Evolutionary conservation across 92 coral and sea anemone species (phyloP).

Genomic region (Siderastrea radians): DNA sequence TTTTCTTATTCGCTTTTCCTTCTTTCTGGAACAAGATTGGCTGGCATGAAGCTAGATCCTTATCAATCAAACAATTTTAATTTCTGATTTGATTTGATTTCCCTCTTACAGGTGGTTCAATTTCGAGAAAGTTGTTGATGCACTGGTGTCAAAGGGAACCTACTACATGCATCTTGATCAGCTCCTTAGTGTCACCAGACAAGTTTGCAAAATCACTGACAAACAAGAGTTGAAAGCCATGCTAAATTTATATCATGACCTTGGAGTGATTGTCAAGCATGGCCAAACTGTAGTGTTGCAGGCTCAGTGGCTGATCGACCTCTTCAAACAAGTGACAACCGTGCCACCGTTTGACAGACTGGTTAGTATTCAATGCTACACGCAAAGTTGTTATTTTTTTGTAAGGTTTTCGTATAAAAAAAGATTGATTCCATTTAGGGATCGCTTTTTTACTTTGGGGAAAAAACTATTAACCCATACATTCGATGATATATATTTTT

Average conservation of each 20-base stretch:
- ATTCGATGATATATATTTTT: too few species aligned
- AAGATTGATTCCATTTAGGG: too few species aligned
- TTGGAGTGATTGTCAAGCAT: conserved; percentile 78
- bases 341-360: conserved; percentile 73
- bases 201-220: conserved; percentile 76
- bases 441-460: too few species aligned
- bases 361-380: conserved; percentile 46
- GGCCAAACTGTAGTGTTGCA: conserved; percentile 77
- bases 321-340: conserved; percentile 72
- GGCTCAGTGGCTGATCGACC: conserved; percentile 81
- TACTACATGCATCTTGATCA: conserved; percentile 62
- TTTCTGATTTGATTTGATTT: neutral
- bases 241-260: conserved; percentile 83
- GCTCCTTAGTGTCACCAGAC: conserved; percentile 57
- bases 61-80: too few species aligned
- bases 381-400: too few species aligned
- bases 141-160: conserved; percentile 67
- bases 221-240: conserved; percentile 52
- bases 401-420: too few species aligned
- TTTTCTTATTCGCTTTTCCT: too few species aligned
- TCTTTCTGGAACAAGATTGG: too few species aligned
- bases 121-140: conserved; percentile 77
- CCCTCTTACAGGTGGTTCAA: conserved; percentile 78
- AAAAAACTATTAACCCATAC: too few species aligned
- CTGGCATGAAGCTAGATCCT: too few species aligned